A percentile compares a stretch with the other conserved stretches of the same genome.
phyloP scores from a whole-genome alignment of 1,140 invertebrate genomes.

The Brachionus rotundiformis region DNA sequence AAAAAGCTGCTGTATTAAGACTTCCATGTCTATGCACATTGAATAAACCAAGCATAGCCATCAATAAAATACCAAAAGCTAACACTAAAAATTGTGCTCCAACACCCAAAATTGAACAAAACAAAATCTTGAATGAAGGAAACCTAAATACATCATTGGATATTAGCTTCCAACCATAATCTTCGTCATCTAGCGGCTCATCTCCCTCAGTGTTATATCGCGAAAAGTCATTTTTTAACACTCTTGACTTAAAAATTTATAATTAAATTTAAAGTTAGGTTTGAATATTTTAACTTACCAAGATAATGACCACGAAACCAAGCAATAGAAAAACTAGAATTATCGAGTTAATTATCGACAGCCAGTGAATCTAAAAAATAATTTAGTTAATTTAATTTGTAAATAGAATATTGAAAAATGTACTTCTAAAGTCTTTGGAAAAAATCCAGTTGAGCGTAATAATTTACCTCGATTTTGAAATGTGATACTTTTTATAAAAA shows the following conservation, averaged over 20 bases:
- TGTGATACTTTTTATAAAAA: conserved; percentile 58
- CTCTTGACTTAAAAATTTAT: conserved; percentile 61
- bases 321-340: conserved; percentile 67
- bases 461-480: conserved; percentile 63
- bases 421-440: conserved; percentile 66
- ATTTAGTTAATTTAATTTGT: conserved; percentile 46
- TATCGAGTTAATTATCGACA: conserved; percentile 68
- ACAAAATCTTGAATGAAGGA: conserved; percentile 64
- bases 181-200: conserved; percentile 65
- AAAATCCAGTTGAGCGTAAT: conserved; percentile 65
- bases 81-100: conserved; percentile 66
- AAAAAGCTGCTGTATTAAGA: conserved; percentile 66
- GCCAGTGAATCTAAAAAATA: conserved; percentile 66
- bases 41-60: conserved; percentile 67
- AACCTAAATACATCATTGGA: conserved; percentile 68
- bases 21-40: conserved; percentile 67
- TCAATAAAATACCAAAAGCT: conserved; percentile 65
- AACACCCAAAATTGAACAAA: conserved; percentile 67
- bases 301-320: conserved; percentile 67
- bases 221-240: conserved; percentile 67
- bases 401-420: not conserved
- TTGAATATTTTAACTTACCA: conserved; percentile 60
- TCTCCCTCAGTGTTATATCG: conserved; percentile 65
- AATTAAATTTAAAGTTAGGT: not conserved
- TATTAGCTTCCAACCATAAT: conserved; percentile 69